Conservation (phyloP, 2,113 vertebrate genomes). For the Petrocephalus zakoni region DNA sequence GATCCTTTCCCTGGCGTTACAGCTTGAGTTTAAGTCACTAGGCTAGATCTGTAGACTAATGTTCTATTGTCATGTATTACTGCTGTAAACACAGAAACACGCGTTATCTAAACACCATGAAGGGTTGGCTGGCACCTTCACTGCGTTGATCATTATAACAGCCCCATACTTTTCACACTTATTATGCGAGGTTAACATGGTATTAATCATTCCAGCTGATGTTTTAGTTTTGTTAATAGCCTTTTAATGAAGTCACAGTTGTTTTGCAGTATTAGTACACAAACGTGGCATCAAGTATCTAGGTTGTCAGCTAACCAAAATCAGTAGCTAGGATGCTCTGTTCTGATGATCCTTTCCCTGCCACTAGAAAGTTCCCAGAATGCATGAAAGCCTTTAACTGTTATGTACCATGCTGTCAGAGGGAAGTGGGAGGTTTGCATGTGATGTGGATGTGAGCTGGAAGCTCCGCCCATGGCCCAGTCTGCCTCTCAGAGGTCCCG, state of each 20-base stretch:
- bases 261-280: neutral
- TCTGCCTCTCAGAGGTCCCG: slow-evolving; percentile 56
- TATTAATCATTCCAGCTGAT: slow-evolving; percentile 52
- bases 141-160: slow-evolving; percentile 40
- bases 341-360: slow-evolving; percentile 48
- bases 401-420: slow-evolving; percentile 59
- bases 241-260: neutral
- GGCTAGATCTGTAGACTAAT: slow-evolving; percentile 74
- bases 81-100: slow-evolving; percentile 28
- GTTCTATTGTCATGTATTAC: slow-evolving; percentile 62
- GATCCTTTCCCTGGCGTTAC: slow-evolving; percentile 50
- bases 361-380: slow-evolving; percentile 73
- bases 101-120: slow-evolving; percentile 33
- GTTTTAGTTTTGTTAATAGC: neutral
- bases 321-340: neutral
- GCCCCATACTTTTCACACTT: slow-evolving; percentile 61
- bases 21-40: slow-evolving; percentile 70
- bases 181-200: slow-evolving; percentile 31
- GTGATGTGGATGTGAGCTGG: slow-evolving; percentile 63
- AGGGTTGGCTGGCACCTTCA: slow-evolving; percentile 58
- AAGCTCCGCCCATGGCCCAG: slow-evolving; percentile 45
- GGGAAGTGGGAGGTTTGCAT: slow-evolving; percentile 59
- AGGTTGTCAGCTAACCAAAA: neutral
- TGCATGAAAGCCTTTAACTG: slow-evolving; percentile 88
- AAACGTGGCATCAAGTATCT: neutral